Evolutionary conservation across 2,888 invertebrate species (phyloP), one percentile per base, ranked within the genome.

Genomic region (Aphodius sticticus): DNA sequence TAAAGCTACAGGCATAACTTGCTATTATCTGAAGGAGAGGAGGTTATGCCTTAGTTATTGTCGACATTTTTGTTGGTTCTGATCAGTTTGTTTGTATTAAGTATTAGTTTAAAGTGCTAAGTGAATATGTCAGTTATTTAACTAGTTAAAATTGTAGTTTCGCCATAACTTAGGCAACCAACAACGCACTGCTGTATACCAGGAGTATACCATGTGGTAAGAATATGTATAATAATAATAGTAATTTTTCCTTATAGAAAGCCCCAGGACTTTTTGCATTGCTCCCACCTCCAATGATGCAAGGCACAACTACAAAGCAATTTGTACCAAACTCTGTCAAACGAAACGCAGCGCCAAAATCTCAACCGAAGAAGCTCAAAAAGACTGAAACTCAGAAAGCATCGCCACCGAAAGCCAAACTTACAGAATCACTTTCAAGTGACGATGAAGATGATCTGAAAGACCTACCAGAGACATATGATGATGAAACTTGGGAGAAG

Each of bases 201-300:
- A 26, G 26, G 26, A 26, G 26, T 26, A 26, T 26, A 26, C 26
- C 26, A 26, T 26, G 26, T 26, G 1, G 26, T 3, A 26, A 26
- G 26, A 26, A 70, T 80, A 69, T 76, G 69, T 79, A 78, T 35
- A 69, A 81, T 88, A 87, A 81, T 37, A 71, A 26, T 69, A 86
- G 35, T n/a, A 26, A 6, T 74, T 12, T 36, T 74, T 74, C 78
- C 81, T 87, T 87, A 38, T 82, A 94, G 93, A 93, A 92, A 90
- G 92, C 92, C 82, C 92, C 92, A 15, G 93, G 94, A 7, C 88
- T 96, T 9, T 91, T 96, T 74, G 91, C 93, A 79, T 89, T 95
- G 71, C 87, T 96, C 70, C 96, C 95, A 7, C 92, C 92, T 83
- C 95, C 96, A 14, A 93, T 91, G 88, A 90, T 90, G 85, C 88